Evolutionary conservation across 2,113 vertebrate genomes (phyloP), one percentile per base, ranked within the genome.

Genomic region (Plecturocebus donacophilus): DNA sequence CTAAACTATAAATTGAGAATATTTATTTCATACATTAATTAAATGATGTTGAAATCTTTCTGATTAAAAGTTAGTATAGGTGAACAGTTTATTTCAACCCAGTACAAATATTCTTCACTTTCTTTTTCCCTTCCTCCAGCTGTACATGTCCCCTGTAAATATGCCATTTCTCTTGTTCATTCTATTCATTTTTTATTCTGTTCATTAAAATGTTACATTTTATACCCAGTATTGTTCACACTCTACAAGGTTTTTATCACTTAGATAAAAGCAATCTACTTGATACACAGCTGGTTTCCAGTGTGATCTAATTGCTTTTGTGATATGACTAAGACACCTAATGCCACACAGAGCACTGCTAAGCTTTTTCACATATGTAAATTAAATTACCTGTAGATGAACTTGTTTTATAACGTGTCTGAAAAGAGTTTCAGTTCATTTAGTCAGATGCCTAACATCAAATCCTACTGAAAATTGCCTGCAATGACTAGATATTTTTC

Each of bases 241-340:
- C 95, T 96, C 97, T 97, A 96, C 95, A 98, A 98, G 98, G 90
- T 97, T 98, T 98, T 98, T 98, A 98, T 98, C 97, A 97, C 98
- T 97, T 87, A 87, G 97, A 98, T 98, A 97, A 98, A 98, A 98
- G 97, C 97, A 97, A 97, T 98, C 95, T 97, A 20, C 85, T 96
- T 97, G 97, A 98, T 97, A 97, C 97, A 97, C 98, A 98, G 98
- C 96, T 98, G 96, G 90, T 96, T 98, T 97, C 93, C 91, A 90
- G 93, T 84, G 91, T 80, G 94, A 97, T 97, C 96, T 98, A 97
- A 97, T 97, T 98, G 97, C 89, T 97, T 98, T 96, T 97, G 96
- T 96, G 98, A 97, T 97, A 56, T 85, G 73, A 87, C 86, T 96
- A 96, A 96, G 97, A 97, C 96, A 98, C 90, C 96, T 97, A 96